These are phyloP conservation scores for Echiichthys vipera DNA, from an alignment of 2,797 vertebrate genomes.

Conservation along the genomic window DNA sequence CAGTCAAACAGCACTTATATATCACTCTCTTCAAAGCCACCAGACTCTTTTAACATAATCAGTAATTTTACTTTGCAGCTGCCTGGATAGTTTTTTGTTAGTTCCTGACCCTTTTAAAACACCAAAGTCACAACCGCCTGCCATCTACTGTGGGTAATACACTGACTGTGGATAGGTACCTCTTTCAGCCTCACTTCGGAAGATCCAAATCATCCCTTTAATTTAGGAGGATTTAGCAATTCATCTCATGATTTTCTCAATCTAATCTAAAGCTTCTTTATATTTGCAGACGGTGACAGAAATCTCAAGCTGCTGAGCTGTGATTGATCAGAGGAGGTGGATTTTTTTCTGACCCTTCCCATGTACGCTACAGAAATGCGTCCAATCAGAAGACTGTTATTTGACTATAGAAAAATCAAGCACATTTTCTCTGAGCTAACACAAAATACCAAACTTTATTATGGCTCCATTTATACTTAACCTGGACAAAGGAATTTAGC, in stretches of 20 bases:
- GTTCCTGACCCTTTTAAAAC: no score
- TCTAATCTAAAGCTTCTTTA: conserved; percentile 49
- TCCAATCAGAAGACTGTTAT: conserved; percentile 44
- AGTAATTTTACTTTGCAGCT: no score
- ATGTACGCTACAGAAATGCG: conserved; percentile 3
- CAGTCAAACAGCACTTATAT: no score
- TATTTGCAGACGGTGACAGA: conserved; percentile 76
- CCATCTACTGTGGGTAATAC: no score
- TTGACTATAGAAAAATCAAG: conserved; percentile 31
- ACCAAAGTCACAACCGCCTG: no score
- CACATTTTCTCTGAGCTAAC: conserved; percentile 34
- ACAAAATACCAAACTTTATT: conserved; percentile 36
- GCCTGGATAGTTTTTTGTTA: no score
- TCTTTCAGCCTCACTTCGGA: no score
- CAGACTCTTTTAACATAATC: no score
- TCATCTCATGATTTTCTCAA: conserved; percentile 13
- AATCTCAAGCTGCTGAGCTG: conserved; percentile 45
- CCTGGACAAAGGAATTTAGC: conserved; percentile 5
- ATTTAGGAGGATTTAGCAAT: conserved; percentile 16
- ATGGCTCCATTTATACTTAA: conserved; percentile 16
- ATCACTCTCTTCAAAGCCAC: no score
- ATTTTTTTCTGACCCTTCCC: conserved; percentile 21
- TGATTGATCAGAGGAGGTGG: conserved; percentile 35
- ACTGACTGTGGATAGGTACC: no score
- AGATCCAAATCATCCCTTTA: no score